Conservation (phyloP, 2,797 vertebrate genomes). For the Propithecus deckenii region DNA sequence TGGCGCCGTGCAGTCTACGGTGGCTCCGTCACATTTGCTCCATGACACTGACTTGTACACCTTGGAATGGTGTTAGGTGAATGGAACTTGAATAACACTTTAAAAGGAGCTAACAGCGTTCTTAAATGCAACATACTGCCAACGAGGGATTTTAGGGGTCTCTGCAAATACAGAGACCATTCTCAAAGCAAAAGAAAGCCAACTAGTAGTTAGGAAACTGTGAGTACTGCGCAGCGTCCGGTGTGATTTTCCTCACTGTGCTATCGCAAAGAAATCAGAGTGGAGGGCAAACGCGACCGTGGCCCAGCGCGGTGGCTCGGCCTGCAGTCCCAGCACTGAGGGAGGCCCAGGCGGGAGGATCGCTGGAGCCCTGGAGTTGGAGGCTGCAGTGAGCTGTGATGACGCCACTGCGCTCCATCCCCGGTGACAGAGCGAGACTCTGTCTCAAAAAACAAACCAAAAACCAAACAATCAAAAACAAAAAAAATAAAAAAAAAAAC, state of each 20-base stretch:
- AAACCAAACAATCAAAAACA: no score
- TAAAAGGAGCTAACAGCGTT: no score
- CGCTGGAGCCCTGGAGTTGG: not conserved
- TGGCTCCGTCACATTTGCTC: not conserved
- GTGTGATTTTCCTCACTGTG: no score
- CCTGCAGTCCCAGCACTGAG: not conserved
- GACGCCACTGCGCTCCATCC: not conserved
- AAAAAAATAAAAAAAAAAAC: no score
- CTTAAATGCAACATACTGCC: no score
- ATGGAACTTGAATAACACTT: not conserved
- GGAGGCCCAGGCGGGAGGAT: not conserved
- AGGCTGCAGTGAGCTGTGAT: not conserved
- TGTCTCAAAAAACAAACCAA: no score
- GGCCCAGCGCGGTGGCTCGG: not conserved
- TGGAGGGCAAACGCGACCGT: not conserved
- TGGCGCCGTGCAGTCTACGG: not conserved
- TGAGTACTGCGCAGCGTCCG: no score
- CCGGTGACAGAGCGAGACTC: no score
- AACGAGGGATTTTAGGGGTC: not conserved
- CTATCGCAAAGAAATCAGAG: no score
- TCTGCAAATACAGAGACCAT: not conserved
- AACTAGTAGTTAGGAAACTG: not conserved
- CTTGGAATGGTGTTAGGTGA: not conserved
- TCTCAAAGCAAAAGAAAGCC: not conserved
- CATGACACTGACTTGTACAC: not conserved